Base-by-base conservation (phyloP, 1,140 invertebrate species). In the Latrodectus geometricus region DNA sequence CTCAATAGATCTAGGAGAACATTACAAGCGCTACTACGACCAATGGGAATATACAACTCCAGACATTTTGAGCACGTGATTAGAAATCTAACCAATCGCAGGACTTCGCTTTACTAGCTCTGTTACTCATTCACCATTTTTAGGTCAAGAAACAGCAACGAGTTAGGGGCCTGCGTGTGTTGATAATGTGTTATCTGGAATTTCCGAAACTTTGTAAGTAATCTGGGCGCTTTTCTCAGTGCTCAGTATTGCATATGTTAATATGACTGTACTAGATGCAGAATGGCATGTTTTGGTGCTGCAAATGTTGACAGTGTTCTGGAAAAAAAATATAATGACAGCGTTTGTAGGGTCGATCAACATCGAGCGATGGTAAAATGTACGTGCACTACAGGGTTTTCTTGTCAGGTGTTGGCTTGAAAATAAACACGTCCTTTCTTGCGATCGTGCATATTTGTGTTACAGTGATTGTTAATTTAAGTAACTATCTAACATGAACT, bases 81-180 rank as follows among this genome's bases (percentile, higher is more conserved):
- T 68, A 74, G 48, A 73, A 65, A 73, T 50, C 49, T 56, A 75
- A 49, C 85, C 85, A 86, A 86, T 86, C 66, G 14, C 54, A n/a
- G 20, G 21, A 12, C 85, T 72, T 50, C 20, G 54, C 56, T 80
- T 78, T 52, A 54, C 85, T 79, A 80, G 85, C 76, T 80, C 52
- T 86, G 85, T 86, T 86, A 86, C 85, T 86, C 85, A 86, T 86
- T 86, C 85, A 86, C 85, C 85, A 86, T 86, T 86, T 86, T 86
- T 86, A 80, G 85, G 85, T 86, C 85, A 86, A 80, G 77, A 86
- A 86, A 78, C 75, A 77, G 74, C 81, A 48, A 83, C 65, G 83
- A 77, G 83, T 68, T 86, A 74, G 74, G 54, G 23, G 74, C 83
- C 77, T 21, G 15, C n/a, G n/a, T 35, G 35, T 78, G 83, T 86